Percentiles rank a stretch among this genome's conserved stretches.
Evolutionary conservation across 1,140 invertebrate genomes (phyloP).

Genomic region (Drosophila murphyi): DNA sequence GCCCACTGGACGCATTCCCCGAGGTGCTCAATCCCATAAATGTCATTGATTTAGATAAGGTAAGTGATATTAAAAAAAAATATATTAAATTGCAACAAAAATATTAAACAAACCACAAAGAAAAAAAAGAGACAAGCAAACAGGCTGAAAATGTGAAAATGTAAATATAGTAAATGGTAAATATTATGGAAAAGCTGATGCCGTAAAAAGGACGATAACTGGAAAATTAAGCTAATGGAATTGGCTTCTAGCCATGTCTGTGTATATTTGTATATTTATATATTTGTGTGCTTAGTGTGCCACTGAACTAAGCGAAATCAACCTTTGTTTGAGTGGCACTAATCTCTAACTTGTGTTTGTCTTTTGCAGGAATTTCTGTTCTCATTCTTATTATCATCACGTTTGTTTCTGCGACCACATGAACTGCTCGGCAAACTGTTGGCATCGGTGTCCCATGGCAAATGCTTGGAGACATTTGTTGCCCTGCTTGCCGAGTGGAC

Average conservation of each 20-base stretch:
- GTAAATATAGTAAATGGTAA: not conserved
- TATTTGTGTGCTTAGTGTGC: not conserved
- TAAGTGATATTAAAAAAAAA: conserved; percentile 30
- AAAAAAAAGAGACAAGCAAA: not conserved
- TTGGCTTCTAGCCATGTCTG: not conserved
- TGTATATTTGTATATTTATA: not conserved
- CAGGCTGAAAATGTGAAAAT: not conserved
- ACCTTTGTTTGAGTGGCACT: conserved; percentile 2
- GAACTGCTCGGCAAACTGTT: conserved; percentile 81
- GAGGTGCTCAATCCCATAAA: conserved; percentile 77
- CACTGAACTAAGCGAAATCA: too few relatives aligned
- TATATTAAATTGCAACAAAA: not conserved
- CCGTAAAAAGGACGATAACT: not conserved
- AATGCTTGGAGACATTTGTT: conserved; percentile 80
- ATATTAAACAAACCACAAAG: not conserved
- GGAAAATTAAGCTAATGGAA: conserved; percentile 25
- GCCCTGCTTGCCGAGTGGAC: conserved; percentile 83
- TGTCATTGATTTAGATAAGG: conserved; percentile 81
- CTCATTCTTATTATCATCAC: conserved; percentile 84
- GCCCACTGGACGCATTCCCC: conserved; percentile 75
- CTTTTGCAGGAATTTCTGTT: conserved; percentile 80
- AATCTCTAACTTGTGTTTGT: conserved; percentile 33
- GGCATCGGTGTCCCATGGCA: conserved; percentile 75
- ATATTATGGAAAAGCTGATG: too few relatives aligned
- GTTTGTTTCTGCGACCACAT: conserved; percentile 83